Evolutionary conservation across 1,140 invertebrate genomes (phyloP), one percentile per base, ranked within the genome.

Genomic region (Bombus sibiricus): DNA sequence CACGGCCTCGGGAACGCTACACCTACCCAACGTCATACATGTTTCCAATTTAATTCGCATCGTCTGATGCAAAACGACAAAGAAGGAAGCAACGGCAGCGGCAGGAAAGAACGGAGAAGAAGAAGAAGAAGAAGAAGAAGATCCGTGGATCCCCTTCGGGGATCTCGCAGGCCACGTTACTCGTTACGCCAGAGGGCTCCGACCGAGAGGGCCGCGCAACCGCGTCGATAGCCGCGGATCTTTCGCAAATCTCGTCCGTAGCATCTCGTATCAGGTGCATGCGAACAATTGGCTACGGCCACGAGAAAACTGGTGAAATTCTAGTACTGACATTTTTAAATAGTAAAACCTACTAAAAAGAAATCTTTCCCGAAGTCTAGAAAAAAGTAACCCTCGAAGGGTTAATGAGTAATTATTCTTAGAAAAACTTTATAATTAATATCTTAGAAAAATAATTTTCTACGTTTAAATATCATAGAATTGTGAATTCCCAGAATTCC

Each of bases 301-400:
- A 32, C 77, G 80, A 85, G 77, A 71, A 88, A 81, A 64, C 62
- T 57, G 69, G 66, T 85, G 87, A 82, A 88, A 86, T 85, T 78
- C 28, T 1, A 4, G 64, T 41, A n/a, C 13, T 18, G 15, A n/a
- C 59, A 13, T 25, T 22, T 37, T 34, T 28, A 25, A 41, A 12
- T n/a, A 53, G 28, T 62, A 62, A 62, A 62, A 22, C 18, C 47
- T 53, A 53, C 18, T 53, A 53, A 22, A 53, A 22, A 22, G 0
- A 53, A 53, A 53, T 53, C 6, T 53, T 53, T 53, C 18, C 18
- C 47, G 1, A 53, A 47, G 5, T 47, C 43, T 18, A 5, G 0
- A 47, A 1, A 47, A 15, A 5, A 6, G 15, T 47, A 18, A 47
- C 18, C 43, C 5, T 18, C 43, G 5, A 18, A 47, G 5, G 0